Conservation (phyloP, 2,113 vertebrate genomes). For the Xiphorhynchus elegans region DNA sequence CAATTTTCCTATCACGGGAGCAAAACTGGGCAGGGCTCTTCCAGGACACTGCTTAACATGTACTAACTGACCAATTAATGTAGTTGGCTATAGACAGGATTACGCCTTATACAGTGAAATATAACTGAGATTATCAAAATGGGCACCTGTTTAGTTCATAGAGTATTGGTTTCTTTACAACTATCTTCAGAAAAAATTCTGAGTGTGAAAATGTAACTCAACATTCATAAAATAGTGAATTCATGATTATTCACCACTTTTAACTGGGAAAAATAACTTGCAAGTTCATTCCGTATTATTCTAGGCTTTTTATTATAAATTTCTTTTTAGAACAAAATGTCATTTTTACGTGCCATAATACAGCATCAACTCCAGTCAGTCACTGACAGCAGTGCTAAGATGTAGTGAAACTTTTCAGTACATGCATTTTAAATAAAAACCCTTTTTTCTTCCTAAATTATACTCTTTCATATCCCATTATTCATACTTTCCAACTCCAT, state of each 20-base stretch:
- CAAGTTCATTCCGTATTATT: neutral
- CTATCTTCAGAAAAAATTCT: neutral
- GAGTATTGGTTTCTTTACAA: neutral
- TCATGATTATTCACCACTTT: neutral
- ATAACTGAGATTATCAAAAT: neutral
- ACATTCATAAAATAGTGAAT: neutral
- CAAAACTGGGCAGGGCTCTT: neutral
- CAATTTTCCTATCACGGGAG: neutral
- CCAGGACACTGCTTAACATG: neutral
- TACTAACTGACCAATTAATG: neutral
- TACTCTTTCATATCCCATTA: neutral
- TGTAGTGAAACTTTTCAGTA: neutral
- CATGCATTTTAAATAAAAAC: neutral
- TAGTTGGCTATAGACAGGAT: neutral
- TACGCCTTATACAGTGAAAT: neutral
- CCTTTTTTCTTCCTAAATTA: neutral
- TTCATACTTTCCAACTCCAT: neutral
- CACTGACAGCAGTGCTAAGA: neutral
- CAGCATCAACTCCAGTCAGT: neutral
- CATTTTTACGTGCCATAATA: neutral
- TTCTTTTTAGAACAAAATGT: neutral
- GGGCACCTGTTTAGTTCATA: neutral
- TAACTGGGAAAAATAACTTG: neutral
- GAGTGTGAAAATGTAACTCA: neutral
- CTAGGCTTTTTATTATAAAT: rapidly evolving